phyloP scores from a whole-genome alignment of 2,888 invertebrate genomes.

The Napeogenes sylphis region DNA sequence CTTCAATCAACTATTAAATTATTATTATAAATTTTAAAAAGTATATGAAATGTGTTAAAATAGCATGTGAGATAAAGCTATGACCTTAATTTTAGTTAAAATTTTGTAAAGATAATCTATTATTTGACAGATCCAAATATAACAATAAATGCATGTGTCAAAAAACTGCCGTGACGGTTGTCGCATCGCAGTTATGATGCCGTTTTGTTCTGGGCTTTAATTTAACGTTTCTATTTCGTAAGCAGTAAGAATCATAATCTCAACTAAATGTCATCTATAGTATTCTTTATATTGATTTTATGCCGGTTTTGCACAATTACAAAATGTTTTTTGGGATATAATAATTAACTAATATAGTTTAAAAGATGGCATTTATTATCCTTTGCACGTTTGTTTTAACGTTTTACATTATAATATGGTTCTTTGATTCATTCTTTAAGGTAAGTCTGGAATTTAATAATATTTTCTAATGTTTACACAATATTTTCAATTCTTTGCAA shows the following conservation, averaged over 20 bases:
- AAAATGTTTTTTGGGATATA: constrained; percentile 16
- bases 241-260: constrained; percentile 6
- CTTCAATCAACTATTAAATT: too few species aligned
- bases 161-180: background rate
- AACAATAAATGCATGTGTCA: background rate
- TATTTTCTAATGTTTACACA: background rate
- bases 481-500: background rate
- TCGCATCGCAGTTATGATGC: background rate
- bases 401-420: constrained; percentile 83
- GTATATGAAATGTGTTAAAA: too few species aligned
- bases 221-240: background rate
- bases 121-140: too few species aligned
- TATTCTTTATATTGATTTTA: constrained; percentile 14
- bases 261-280: background rate
- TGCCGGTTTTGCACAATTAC: constrained; percentile 8
- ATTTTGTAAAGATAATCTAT: too few species aligned
- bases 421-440: constrained; percentile 91
- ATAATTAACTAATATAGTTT: constrained; percentile 12
- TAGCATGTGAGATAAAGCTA: too few species aligned
- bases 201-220: background rate
- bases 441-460: constrained; percentile 59
- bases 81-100: too few species aligned
- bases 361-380: constrained; percentile 80
- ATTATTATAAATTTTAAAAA: too few species aligned
- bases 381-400: constrained; percentile 79